phyloP scores from a whole-genome alignment of 2,113 vertebrate genomes.

The Casuarius casuarius region DNA sequence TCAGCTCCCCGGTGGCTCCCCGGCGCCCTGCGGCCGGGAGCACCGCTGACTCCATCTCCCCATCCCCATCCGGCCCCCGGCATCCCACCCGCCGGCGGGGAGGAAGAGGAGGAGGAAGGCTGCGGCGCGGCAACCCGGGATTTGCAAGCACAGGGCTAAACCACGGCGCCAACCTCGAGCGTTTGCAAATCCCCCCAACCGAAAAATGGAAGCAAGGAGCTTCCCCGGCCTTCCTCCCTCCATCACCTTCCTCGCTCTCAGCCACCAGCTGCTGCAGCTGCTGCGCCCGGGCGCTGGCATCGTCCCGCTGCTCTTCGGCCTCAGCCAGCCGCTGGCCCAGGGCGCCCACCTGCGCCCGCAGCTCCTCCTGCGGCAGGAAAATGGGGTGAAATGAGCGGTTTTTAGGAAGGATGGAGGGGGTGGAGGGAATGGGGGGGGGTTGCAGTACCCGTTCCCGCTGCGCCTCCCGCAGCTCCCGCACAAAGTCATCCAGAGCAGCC shows the following conservation, averaged over 20 bases:
- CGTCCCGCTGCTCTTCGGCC: constrained; percentile 80
- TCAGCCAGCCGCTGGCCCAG: constrained; percentile 78
- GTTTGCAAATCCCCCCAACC: no score
- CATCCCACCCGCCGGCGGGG: background rate
- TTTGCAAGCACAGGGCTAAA: no score
- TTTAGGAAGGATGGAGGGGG: no score
- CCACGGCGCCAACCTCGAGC: no score
- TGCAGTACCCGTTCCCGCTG: constrained; percentile 85
- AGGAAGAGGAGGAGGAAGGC: background rate
- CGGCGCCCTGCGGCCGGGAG: constrained; percentile 77
- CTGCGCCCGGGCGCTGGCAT: constrained; percentile 63
- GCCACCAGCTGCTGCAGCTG: constrained; percentile 85
- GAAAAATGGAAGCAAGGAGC: no score
- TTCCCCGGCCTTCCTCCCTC: no score
- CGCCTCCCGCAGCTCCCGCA: constrained; percentile 85
- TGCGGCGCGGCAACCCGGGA: no score
- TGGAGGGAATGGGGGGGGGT: accelerated
- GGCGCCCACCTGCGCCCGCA: constrained; percentile 75
- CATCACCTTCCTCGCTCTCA: constrained; percentile 85
- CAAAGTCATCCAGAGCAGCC: constrained; percentile 86
- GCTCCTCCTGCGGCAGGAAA: constrained; percentile 81
- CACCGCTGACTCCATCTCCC: no score
- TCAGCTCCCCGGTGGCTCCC: constrained; percentile 77
- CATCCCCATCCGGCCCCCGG: no score
- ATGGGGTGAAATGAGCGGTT: accelerated